Percentiles rank a stretch among this genome's conserved stretches.
Conservation (phyloP, 2,113 vertebrate species). For the Crotalus horridus region DNA sequence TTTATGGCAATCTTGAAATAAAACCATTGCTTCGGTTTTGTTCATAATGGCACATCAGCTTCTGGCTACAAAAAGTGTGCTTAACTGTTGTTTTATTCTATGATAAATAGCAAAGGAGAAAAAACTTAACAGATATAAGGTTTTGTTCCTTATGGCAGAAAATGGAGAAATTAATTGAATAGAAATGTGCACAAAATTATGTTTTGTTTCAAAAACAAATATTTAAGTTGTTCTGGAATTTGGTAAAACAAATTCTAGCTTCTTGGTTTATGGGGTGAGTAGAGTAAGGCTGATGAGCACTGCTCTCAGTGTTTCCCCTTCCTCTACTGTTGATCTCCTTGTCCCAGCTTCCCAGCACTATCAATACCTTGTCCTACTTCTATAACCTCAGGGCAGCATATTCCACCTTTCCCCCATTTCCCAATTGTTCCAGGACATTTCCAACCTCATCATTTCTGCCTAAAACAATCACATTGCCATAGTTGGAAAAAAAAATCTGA, state of each 20-base stretch:
- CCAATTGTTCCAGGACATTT: background rate
- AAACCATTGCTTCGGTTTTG: background rate
- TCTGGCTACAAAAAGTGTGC: background rate
- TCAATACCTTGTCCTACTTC: background rate
- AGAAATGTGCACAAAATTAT: background rate
- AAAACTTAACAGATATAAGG: background rate
- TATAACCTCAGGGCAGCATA: background rate
- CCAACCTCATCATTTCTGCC: background rate
- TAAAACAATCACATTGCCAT: background rate
- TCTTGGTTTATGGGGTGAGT: background rate
- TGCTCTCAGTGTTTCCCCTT: background rate
- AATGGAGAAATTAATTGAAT: background rate
- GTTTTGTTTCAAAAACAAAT: background rate
- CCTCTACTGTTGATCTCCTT: background rate
- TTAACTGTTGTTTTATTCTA: background rate
- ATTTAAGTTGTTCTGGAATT: background rate
- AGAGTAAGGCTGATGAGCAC: background rate
- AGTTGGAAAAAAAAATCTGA: background rate
- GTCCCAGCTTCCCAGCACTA: background rate
- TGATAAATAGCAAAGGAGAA: background rate
- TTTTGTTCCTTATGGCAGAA: background rate
- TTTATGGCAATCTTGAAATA: background rate
- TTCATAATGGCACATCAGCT: background rate
- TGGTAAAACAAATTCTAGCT: background rate
- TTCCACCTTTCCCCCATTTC: background rate